Evolutionary conservation across 1,140 invertebrate species (phyloP).

Genomic region (Pantala flavescens): DNA sequence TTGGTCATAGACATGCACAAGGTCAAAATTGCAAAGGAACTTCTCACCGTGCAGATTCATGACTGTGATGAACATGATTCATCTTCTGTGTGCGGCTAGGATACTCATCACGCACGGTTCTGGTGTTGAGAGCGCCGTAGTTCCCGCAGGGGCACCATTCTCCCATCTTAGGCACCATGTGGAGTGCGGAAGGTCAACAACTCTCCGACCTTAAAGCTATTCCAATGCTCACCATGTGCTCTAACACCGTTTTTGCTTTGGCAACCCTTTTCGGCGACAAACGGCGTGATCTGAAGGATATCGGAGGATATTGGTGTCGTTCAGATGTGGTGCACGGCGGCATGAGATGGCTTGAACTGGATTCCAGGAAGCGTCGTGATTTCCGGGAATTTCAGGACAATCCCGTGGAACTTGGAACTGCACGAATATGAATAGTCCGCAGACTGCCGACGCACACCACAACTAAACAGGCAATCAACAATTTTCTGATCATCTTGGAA

Average conservation of each 20-base stretch:
- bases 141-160: slow-evolving; percentile 38
- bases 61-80: slow-evolving; percentile 26
- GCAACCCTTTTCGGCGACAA: slow-evolving; percentile 25
- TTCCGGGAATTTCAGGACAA: slow-evolving; percentile 24
- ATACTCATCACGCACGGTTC: slow-evolving; percentile 34
- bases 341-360: slow-evolving; percentile 17
- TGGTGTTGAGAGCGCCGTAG: slow-evolving; percentile 36
- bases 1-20: slow-evolving; percentile 38
- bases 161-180: slow-evolving; percentile 35
- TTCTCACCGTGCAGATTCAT: slow-evolving; percentile 28
- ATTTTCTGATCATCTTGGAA: too few species aligned
- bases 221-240: slow-evolving; percentile 25
- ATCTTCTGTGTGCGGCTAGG: slow-evolving; percentile 30
- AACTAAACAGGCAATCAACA: too few species aligned
- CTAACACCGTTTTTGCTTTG: slow-evolving; percentile 25
- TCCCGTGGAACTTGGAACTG: slow-evolving; percentile 16
- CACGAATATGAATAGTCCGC: too few species aligned
- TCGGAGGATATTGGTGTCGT: slow-evolving; percentile 31
- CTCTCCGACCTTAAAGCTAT: slow-evolving; percentile 21
- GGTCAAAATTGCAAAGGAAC: slow-evolving; percentile 38
- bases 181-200: slow-evolving; percentile 35
- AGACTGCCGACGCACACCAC: too few species aligned
- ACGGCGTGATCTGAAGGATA: slow-evolving; percentile 29
- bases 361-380: slow-evolving; percentile 25
- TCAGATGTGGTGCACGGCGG: slow-evolving; percentile 26